Percentiles rank a stretch among this genome's conserved stretches.
Conservation (phyloP, 2,888 invertebrate genomes). For the Limenitis camilla region DNA sequence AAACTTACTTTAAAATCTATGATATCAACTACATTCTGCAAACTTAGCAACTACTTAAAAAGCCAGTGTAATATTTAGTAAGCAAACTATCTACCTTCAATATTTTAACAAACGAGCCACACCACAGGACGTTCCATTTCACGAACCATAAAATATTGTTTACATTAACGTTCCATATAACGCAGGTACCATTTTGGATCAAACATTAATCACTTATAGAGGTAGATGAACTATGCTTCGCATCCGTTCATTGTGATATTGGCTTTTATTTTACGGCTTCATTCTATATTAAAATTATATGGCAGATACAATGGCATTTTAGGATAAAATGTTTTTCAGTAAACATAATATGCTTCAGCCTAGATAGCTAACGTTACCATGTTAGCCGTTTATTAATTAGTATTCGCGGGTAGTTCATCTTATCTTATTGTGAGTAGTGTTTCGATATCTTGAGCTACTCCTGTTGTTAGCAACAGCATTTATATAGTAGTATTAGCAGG, state of each 20-base stretch:
- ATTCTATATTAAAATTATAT: conserved; percentile 3
- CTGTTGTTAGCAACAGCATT: too few species aligned
- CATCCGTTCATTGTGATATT: conserved; percentile 19
- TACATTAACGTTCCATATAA: conserved; percentile 21
- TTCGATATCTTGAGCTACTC: too few species aligned
- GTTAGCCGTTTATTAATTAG: too few species aligned
- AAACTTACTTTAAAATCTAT: too few species aligned
- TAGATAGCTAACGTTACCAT: too few species aligned
- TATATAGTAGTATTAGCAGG: too few species aligned
- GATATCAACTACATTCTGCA: too few species aligned
- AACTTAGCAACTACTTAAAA: too few species aligned
- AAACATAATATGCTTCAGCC: neutral
- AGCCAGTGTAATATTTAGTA: too few species aligned
- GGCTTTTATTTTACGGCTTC: conserved; percentile 5
- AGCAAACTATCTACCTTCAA: neutral
- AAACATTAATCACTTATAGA: conserved; percentile 22
- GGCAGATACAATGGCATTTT: conserved; percentile 2
- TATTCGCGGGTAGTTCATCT: too few species aligned
- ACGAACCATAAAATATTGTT: conserved; percentile 23
- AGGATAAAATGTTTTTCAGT: conserved; percentile 8
- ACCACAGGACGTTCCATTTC: conserved; percentile 11
- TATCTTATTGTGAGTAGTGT: too few species aligned
- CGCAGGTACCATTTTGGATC: conserved; percentile 18
- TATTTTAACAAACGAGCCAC: conserved; percentile 12
- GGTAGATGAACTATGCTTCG: conserved; percentile 21